Conservation (phyloP, 2,797 vertebrate genomes). For the Anguilla megastoma region DNA sequence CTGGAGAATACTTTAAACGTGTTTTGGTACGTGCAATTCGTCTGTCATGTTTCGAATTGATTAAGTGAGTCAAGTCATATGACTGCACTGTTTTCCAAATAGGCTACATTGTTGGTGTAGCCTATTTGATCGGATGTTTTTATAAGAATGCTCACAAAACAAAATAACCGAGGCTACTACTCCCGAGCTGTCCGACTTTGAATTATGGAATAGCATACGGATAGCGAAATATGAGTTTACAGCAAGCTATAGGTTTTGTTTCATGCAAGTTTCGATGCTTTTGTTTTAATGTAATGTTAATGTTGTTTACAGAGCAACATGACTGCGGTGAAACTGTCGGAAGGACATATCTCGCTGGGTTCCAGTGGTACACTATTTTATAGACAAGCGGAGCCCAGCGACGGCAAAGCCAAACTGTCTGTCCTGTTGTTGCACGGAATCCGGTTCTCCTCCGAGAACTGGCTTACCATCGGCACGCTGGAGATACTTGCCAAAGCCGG, state of each 20-base stretch:
- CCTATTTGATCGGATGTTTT: neutral
- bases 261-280: neutral
- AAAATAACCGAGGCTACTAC: neutral
- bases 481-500: constrained; percentile 78
- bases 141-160: neutral
- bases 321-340: constrained; percentile 66
- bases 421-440: constrained; percentile 91
- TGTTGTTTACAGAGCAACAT: constrained; percentile 60
- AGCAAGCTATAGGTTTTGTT: neutral
- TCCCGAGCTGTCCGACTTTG: neutral
- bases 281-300: neutral
- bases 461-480: constrained; percentile 83
- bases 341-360: constrained; percentile 72
- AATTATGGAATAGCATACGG: neutral
- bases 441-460: constrained; percentile 90
- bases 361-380: constrained; percentile 82
- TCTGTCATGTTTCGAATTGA: neutral
- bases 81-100: neutral
- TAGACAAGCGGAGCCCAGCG: constrained; percentile 70
- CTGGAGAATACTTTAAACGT: neutral
- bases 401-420: constrained; percentile 54
- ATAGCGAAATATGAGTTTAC: neutral
- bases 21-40: too few relatives aligned
- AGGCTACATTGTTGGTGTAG: neutral
- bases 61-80: too few relatives aligned